Conservation (phyloP, 2,797 vertebrate species). For the Chiroxiphia lanceolata region DNA sequence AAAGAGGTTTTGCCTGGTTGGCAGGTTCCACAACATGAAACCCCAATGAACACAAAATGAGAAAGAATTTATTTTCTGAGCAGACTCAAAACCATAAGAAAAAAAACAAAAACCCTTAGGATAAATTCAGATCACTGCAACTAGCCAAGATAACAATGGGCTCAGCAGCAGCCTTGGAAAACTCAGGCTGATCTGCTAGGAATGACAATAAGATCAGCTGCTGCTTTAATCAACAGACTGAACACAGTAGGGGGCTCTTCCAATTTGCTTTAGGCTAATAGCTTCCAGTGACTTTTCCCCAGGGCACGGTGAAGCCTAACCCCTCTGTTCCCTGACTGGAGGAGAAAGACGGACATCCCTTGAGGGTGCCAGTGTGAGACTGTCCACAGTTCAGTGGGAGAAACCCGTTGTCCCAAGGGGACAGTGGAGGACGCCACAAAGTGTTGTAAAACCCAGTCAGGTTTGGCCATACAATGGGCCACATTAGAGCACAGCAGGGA, state of each 20-base stretch:
- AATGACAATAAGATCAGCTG: slow-evolving; percentile 40
- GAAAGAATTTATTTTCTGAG: background rate
- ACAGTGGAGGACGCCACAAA: background rate
- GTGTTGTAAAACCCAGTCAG: background rate
- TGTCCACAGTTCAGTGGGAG: background rate
- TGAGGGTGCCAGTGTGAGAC: background rate
- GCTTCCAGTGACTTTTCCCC: slow-evolving; percentile 7
- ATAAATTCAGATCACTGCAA: slow-evolving; percentile 26
- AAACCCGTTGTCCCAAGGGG: background rate
- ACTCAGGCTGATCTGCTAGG: slow-evolving; percentile 14
- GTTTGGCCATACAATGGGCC: background rate
- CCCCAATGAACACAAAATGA: background rate
- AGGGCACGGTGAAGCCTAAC: background rate
- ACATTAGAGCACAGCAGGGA: background rate
- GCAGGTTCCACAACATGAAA: background rate
- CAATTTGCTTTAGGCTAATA: slow-evolving; percentile 32
- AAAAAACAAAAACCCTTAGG: background rate
- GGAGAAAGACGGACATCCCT: background rate
- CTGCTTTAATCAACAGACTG: slow-evolving; percentile 58
- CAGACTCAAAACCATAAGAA: background rate
- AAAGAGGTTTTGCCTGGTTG: background rate
- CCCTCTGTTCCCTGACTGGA: background rate
- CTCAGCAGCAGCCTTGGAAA: background rate
- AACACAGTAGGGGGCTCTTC: slow-evolving; percentile 18
- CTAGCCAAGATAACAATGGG: background rate